phyloP scores from a whole-genome alignment of 2,888 invertebrate species.

The Nudaria mundana region DNA sequence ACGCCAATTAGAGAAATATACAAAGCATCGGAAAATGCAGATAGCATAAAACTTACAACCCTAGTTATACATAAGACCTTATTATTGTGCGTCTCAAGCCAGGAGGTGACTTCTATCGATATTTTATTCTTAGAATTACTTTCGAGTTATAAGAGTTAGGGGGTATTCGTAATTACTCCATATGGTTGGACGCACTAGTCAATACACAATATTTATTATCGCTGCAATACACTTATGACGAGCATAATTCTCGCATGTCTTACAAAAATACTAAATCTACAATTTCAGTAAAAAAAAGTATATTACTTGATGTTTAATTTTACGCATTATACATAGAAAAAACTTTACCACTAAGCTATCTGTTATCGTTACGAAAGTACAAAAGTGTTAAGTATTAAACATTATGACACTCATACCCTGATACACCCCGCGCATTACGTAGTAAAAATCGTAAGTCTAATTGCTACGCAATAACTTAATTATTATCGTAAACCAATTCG shows the following conservation, averaged over 20 bases:
- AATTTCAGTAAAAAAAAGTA: constrained; percentile 76
- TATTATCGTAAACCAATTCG: constrained; percentile 77
- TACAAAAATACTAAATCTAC: constrained; percentile 78
- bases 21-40: constrained; percentile 66
- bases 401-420: constrained; percentile 82
- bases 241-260: constrained; percentile 60
- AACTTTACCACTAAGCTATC: constrained; percentile 73
- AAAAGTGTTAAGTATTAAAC: constrained; percentile 71
- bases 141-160: constrained; percentile 12
- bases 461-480: constrained; percentile 76
- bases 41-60: constrained; percentile 56
- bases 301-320: constrained; percentile 68
- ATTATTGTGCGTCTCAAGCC: constrained; percentile 41
- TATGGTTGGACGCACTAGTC: constrained; percentile 51
- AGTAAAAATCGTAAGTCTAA: constrained; percentile 62
- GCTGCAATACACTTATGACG: constrained; percentile 79
- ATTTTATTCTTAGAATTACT: constrained; percentile 12
- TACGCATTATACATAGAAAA: constrained; percentile 72
- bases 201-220: constrained; percentile 70
- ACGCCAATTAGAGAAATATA: constrained; percentile 34
- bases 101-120: constrained; percentile 50
- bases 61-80: constrained; percentile 59
- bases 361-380: constrained; percentile 75
- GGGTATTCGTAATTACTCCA: constrained; percentile 49
- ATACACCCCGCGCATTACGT: constrained; percentile 78